Percentiles rank a stretch among this genome's conserved stretches.
phyloP scores from a whole-genome alignment of 2,797 vertebrate species.

The Mionectes olivaceus region DNA sequence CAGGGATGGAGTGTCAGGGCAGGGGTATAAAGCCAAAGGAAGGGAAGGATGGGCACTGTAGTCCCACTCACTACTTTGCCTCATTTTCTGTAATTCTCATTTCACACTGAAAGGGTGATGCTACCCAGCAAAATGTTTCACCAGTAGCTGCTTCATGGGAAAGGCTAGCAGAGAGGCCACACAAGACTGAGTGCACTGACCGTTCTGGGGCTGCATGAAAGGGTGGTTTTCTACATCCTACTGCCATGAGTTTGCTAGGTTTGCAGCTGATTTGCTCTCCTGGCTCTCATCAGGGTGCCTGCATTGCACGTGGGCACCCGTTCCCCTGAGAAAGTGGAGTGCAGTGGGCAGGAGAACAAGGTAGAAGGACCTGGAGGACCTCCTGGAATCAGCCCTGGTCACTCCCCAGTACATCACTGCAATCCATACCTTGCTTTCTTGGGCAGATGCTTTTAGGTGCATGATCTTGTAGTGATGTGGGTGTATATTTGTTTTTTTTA shows the following conservation, averaged over 20 bases:
- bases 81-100: not conserved
- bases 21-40: not conserved
- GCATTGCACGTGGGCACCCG: fast-evolving
- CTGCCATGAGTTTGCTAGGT: not conserved
- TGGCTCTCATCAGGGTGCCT: not conserved
- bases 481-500: not conserved
- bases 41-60: not conserved
- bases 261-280: not conserved
- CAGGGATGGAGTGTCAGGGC: not conserved
- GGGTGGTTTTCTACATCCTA: not conserved
- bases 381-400: not conserved
- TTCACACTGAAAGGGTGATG: not conserved
- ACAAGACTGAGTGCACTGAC: not conserved
- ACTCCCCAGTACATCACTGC: not conserved
- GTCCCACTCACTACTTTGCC: not conserved
- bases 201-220: not conserved
- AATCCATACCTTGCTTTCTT: not conserved
- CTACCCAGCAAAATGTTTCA: not conserved
- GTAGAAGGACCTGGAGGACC: not conserved
- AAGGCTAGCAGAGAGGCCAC: not conserved
- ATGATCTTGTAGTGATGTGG: not conserved
- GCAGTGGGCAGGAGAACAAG: not conserved
- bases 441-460: not conserved
- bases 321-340: fast-evolving
- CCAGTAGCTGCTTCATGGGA: not conserved